Base-by-base conservation (phyloP, 2,888 invertebrate species). In the Ochropleura plecta region DNA sequence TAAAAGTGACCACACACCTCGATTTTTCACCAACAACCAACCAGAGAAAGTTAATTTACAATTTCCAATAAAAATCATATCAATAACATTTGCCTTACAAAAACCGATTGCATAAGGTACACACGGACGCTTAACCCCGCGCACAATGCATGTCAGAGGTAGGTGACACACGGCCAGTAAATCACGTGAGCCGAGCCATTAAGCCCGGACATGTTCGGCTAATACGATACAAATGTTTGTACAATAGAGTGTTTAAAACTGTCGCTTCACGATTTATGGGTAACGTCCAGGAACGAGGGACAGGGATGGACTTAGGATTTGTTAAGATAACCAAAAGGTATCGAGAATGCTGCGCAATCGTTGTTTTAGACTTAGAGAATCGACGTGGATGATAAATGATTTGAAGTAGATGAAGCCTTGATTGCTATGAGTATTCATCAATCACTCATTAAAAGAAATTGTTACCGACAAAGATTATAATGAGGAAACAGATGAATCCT, bases 181-280 rank as follows among this genome's bases (percentile, higher is more conserved):
- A 91, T 91, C 91, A 91, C 86, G 62, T 83, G 69, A 82, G 84
- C 87, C 80, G 81, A 81, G 85, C 86, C 81, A 87, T 87, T 86
- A 83, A 78, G 71, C 74, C 76, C 48, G 72, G 77, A 76, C 78
- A 65, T 82, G 82, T 82, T 87, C 86, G 75, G 80, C 88, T 91
- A 91, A 91, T 91, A 91, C 88, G 91, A 86, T 89, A 91, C 91
- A 91, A 91, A 91, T 91, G 90, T 91, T 89, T 88, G 86, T 90
- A 91, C 90, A 91, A 90, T 89, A 85, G 89, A 88, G 84, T 88
- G 89, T 87, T 89, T 91, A 88, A 90, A 91, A 91, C 87, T 91
- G 91, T 91, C 91, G 76, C 89, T 78, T 73, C 72, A 81, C 76
- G 87, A 91, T 91, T 91, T 91, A 91, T 91, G 80, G 82, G 78